phyloP scores from a whole-genome alignment of 2,888 invertebrate species.

The Amaurobius ferox region DNA sequence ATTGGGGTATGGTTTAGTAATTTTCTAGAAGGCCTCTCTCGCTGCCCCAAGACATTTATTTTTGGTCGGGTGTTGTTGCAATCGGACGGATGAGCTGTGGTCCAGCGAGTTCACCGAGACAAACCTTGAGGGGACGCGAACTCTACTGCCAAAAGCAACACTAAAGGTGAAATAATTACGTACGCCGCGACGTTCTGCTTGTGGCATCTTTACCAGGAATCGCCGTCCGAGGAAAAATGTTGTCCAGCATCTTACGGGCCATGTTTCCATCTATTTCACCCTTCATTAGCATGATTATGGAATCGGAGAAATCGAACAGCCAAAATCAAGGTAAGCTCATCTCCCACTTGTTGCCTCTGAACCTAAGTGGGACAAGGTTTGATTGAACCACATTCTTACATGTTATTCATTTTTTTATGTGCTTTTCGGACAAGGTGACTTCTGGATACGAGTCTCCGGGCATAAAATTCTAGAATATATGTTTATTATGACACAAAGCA shows the following conservation, averaged over 20 bases:
- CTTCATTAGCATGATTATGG: slow-evolving; percentile 63
- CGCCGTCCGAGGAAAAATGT: slow-evolving; percentile 27
- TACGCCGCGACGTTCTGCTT: neutral
- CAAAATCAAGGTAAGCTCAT: slow-evolving; percentile 32
- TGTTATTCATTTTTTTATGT: no score
- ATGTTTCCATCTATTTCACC: slow-evolving; percentile 63
- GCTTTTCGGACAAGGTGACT: no score
- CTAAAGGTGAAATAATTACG: neutral
- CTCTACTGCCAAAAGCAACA: neutral
- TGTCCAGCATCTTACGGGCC: slow-evolving; percentile 46
- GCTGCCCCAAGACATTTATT: neutral
- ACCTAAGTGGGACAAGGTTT: no score
- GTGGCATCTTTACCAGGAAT: neutral
- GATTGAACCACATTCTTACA: no score
- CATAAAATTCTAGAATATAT: no score
- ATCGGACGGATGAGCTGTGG: neutral
- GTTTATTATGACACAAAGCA: no score
- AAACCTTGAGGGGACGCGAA: neutral
- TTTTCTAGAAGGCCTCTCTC: neutral
- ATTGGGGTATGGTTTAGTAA: neutral
- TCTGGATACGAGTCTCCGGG: no score
- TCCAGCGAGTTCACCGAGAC: neutral
- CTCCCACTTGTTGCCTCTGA: no score
- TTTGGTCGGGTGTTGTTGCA: neutral
- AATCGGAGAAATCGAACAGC: slow-evolving; percentile 31